A percentile compares a stretch with the other conserved stretches of the same genome.
Conservation (phyloP, 2,113 vertebrate genomes). For the Pyxicephalus adspersus region DNA sequence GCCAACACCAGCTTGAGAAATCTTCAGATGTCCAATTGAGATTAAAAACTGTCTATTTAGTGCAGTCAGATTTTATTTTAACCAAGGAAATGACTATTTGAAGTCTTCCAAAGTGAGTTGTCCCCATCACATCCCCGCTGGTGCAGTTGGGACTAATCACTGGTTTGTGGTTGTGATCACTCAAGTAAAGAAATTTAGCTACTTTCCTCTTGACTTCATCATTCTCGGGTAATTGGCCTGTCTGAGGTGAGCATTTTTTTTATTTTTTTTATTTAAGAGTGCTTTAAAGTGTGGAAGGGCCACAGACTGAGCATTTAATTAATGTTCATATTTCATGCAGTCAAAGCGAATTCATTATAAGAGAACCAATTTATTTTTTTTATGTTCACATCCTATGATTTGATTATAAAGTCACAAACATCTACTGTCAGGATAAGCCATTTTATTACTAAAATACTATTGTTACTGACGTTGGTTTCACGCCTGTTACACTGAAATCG, state of each 20-base stretch:
- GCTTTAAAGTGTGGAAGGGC: constrained; percentile 81
- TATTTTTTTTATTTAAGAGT: constrained; percentile 65
- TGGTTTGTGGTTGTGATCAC: constrained; percentile 87
- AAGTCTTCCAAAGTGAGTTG: constrained; percentile 87
- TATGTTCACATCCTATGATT: constrained; percentile 58
- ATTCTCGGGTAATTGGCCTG: constrained; percentile 88
- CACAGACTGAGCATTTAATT: constrained; percentile 87
- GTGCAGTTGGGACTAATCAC: constrained; percentile 91
- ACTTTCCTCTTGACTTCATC: constrained; percentile 88
- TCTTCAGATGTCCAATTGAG: constrained; percentile 98
- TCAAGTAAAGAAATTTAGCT: constrained; percentile 97
- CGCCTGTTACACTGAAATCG: neutral
- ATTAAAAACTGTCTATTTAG: constrained; percentile 98
- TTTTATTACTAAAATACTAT: neutral
- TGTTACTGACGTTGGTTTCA: neutral
- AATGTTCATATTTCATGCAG: constrained; percentile 85
- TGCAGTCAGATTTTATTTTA: constrained; percentile 97
- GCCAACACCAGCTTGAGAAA: constrained; percentile 94
- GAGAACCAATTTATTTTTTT: constrained; percentile 76
- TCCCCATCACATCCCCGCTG: constrained; percentile 83
- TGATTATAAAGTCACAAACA: constrained; percentile 3
- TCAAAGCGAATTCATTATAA: constrained; percentile 77
- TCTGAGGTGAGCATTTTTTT: constrained; percentile 81
- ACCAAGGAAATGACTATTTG: constrained; percentile 91
- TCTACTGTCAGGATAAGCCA: constrained; percentile 8